phyloP scores from a whole-genome alignment of 2,113 vertebrate species.

The Dasyurus viverrinus region DNA sequence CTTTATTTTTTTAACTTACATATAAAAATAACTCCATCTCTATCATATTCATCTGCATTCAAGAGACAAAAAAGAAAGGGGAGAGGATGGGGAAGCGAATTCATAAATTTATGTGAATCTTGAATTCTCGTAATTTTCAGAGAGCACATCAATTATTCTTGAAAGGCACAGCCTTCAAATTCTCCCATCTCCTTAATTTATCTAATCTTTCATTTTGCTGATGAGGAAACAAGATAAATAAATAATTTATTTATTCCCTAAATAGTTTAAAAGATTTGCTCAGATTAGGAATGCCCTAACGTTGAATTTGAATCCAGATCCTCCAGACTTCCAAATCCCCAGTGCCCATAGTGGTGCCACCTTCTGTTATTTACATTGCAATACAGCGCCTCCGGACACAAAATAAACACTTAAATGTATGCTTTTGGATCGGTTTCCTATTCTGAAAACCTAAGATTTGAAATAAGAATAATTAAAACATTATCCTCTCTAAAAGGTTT shows the following conservation, averaged over 20 bases:
- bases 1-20: neutral
- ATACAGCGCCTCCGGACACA: neutral
- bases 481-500: neutral
- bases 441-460: neutral
- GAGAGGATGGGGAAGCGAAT: neutral
- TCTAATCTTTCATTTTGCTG: neutral
- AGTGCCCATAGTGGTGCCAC: too few relatives aligned
- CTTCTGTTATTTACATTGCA: neutral
- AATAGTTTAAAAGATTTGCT: neutral
- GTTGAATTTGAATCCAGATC: neutral
- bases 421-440: neutral
- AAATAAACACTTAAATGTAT: neutral
- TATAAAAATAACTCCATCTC: neutral
- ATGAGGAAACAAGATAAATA: neutral
- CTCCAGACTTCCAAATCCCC: neutral
- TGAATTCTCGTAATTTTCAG: neutral
- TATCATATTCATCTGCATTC: neutral
- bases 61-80: neutral
- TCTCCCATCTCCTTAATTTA: neutral
- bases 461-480: neutral
- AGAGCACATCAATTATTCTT: neutral
- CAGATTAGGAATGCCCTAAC: neutral
- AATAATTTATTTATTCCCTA: too few relatives aligned
- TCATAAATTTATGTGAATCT: neutral
- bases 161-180: neutral